Conservation (phyloP, 2,113 vertebrate genomes). For the Astur gentilis region DNA sequence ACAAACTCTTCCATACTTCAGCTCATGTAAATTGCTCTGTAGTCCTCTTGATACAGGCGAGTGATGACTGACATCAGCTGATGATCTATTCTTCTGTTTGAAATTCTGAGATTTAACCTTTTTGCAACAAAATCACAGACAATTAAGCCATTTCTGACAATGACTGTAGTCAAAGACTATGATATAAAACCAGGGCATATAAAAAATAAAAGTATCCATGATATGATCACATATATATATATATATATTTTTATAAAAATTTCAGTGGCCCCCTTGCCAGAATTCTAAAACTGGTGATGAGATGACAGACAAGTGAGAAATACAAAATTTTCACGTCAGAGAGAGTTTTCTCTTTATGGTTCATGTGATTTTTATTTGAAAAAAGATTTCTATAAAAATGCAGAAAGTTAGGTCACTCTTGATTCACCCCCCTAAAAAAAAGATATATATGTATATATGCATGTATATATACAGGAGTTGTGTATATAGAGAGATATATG, state of each 20-base stretch:
- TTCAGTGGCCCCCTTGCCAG: neutral
- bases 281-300: neutral
- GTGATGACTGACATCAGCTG: neutral
- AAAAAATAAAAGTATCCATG: neutral
- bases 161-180: neutral
- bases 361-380: neutral
- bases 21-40: neutral
- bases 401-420: neutral
- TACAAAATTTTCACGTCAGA: neutral
- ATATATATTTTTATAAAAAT: neutral
- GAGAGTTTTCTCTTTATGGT: neutral
- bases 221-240: neutral
- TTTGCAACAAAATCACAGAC: neutral
- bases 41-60: neutral
- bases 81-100: neutral
- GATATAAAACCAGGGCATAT: neutral
- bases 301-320: neutral
- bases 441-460: neutral
- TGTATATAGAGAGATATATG: neutral
- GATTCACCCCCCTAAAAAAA: fast-evolving
- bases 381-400: neutral
- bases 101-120: neutral
- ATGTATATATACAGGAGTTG: neutral
- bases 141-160: neutral
- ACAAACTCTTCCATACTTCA: neutral